Evolutionary conservation across 1,140 invertebrate genomes (phyloP).

Genomic region (Tetramorium alpestre): DNA sequence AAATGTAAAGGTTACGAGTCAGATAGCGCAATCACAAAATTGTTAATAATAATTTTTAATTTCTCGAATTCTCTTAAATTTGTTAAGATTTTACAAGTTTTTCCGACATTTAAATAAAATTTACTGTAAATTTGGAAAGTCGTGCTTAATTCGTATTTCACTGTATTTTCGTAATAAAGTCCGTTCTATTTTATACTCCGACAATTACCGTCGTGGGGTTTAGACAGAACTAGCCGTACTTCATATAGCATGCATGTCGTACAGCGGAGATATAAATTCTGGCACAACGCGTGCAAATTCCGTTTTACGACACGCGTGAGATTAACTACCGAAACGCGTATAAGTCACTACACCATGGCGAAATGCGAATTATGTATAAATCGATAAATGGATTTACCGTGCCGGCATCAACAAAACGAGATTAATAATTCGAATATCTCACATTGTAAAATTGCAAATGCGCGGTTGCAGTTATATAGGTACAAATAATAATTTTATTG

Average conservation of each 20-base stretch:
- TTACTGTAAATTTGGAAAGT: background rate
- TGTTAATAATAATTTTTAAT: slow-evolving; percentile 7
- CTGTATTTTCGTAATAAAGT: slow-evolving; percentile 33
- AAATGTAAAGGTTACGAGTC: slow-evolving; percentile 30
- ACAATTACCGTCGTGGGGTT: slow-evolving; percentile 41
- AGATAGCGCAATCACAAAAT: slow-evolving; percentile 25
- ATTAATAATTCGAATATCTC: slow-evolving; percentile 50
- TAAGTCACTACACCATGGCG: slow-evolving; percentile 30
- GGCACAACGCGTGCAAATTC: slow-evolving; percentile 51
- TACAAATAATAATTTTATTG: slow-evolving; percentile 49
- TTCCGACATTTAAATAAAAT: background rate
- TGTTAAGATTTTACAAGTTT: background rate
- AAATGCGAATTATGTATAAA: slow-evolving; percentile 48
- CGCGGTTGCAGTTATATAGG: background rate
- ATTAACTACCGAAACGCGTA: slow-evolving; percentile 55
- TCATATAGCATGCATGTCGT: slow-evolving; percentile 35
- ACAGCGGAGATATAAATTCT: slow-evolving; percentile 51
- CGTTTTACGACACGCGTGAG: slow-evolving; percentile 59
- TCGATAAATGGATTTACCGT: slow-evolving; percentile 46
- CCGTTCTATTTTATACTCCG: slow-evolving; percentile 26
- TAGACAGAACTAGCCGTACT: slow-evolving; percentile 38
- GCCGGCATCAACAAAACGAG: slow-evolving; percentile 18
- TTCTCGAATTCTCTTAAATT: background rate
- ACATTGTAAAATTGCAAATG: slow-evolving; percentile 33
- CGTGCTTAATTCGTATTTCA: slow-evolving; percentile 7